phyloP scores from a whole-genome alignment of 1,140 invertebrate species.

The Drosophila ananassae region DNA sequence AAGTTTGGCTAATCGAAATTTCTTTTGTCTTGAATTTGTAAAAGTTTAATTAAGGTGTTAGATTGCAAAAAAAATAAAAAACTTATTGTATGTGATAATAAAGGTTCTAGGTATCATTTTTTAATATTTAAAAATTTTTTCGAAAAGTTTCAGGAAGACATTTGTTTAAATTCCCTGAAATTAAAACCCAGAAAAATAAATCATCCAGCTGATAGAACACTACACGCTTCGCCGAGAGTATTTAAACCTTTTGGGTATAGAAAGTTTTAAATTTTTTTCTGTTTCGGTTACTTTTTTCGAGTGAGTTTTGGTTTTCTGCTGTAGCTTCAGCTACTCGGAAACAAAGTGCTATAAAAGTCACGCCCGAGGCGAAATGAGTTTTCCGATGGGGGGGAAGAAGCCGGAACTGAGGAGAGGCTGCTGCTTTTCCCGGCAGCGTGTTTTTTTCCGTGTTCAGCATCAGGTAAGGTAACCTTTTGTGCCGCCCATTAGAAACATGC shows the following conservation, averaged over 20 bases:
- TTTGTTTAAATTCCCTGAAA: neutral
- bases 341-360: conserved; percentile 81
- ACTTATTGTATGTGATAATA: no score
- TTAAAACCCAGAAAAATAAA: neutral
- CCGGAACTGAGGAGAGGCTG: neutral
- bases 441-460: conserved; percentile 64
- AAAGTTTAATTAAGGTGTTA: neutral
- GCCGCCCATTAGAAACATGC: conserved; percentile 81
- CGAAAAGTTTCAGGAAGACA: no score
- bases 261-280: conserved; percentile 22
- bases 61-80: neutral
- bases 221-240: conserved; percentile 5
- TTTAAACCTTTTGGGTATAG: conserved; percentile 24
- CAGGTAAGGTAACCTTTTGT: conserved; percentile 77
- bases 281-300: conserved; percentile 6
- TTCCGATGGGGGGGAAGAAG: conserved; percentile 21
- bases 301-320: conserved; percentile 29
- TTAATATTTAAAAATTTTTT: no score
- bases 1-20: neutral
- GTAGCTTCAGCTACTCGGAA: conserved; percentile 34
- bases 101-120: no score
- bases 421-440: conserved; percentile 37
- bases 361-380: conserved; percentile 79
- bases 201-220: neutral
- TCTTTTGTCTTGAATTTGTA: neutral